Percentiles rank a stretch among this genome's conserved stretches.
phyloP scores from a whole-genome alignment of 2,797 vertebrate species.

The Tiaroga cobitis region DNA sequence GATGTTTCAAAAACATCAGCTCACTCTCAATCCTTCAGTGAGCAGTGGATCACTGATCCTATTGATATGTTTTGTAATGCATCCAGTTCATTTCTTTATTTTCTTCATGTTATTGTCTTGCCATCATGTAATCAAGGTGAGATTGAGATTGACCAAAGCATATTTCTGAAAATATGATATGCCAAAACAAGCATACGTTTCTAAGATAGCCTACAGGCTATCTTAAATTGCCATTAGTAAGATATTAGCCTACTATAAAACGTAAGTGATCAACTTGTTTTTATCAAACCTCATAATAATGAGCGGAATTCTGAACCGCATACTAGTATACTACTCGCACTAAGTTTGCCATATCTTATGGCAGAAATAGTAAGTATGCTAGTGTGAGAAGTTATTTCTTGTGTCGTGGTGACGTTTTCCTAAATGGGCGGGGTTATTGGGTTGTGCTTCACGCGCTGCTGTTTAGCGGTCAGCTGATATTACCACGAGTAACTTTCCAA shows the following conservation, averaged over 20 bases:
- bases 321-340: too few relatives aligned
- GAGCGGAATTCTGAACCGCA: too few relatives aligned
- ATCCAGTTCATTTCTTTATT: background rate
- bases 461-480: constrained; percentile 52
- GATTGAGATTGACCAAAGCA: background rate
- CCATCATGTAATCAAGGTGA: background rate
- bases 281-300: too few relatives aligned
- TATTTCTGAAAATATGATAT: background rate
- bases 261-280: background rate
- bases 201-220: too few relatives aligned
- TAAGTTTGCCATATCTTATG: too few relatives aligned
- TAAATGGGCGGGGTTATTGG: background rate
- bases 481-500: constrained; percentile 41
- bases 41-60: background rate
- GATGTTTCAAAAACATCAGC: background rate
- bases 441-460: constrained; percentile 23
- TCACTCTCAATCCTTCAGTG: background rate
- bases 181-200: background rate
- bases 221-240: background rate
- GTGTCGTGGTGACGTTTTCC: background rate
- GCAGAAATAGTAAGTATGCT: too few relatives aligned
- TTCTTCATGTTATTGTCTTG: background rate
- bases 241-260: background rate
- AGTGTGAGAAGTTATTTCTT: background rate
- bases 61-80: background rate